Percentiles rank a stretch among this genome's conserved stretches.
phyloP scores from a whole-genome alignment of 2,113 vertebrate species.

The cattle (Bos taurus) region ARS-UCD2.0 NC_037337.1:55422501-55423000 shows the following conservation, averaged over 20 bases:
- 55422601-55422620: not conserved
- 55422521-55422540: not conserved
- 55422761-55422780: not conserved
- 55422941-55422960: no score
- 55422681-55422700: not conserved
- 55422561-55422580: not conserved
- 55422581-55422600: not conserved
- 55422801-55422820: not conserved
- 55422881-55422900: not conserved
- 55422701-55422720: not conserved
- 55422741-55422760: not conserved
- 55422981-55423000: no score
- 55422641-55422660: not conserved
- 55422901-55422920: not conserved
- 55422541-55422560: not conserved
- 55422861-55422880: not conserved
- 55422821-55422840: not conserved
- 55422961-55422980: no score
- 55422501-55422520: not conserved
- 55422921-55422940: not conserved
- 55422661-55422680: not conserved
- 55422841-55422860: not conserved
- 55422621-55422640: not conserved
- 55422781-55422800: not conserved
- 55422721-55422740: not conserved